phyloP scores from a whole-genome alignment of 2,113 vertebrate species.

The Spea multiplicata region DNA sequence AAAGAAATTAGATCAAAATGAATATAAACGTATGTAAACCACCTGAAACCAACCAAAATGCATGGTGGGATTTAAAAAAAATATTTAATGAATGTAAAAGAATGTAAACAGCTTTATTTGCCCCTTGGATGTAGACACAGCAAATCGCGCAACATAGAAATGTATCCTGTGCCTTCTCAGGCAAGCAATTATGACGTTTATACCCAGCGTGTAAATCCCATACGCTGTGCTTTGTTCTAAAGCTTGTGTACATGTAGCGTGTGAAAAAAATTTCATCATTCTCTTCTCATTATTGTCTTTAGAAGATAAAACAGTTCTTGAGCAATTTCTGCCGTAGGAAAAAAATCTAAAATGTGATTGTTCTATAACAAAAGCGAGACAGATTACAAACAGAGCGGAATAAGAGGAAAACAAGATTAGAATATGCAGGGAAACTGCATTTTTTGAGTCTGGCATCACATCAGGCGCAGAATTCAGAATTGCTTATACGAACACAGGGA shows the following conservation, averaged over 20 bases:
- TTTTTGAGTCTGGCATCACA: not conserved
- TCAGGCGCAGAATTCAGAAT: not conserved
- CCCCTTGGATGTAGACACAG: not conserved
- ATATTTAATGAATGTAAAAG: too few species aligned
- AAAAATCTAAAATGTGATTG: conserved; percentile 16
- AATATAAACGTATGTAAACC: too few species aligned
- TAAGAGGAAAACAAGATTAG: conserved; percentile 39
- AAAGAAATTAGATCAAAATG: too few species aligned
- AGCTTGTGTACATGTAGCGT: conserved; percentile 16
- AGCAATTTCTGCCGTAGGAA: conserved; percentile 28
- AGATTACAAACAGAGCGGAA: conserved; percentile 38
- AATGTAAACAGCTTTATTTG: too few species aligned
- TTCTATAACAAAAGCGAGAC: conserved; percentile 40
- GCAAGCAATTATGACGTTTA: conserved; percentile 25
- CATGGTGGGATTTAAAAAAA: too few species aligned
- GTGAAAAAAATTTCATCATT: conserved; percentile 25
- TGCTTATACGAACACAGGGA: not conserved
- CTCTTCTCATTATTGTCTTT: conserved; percentile 40
- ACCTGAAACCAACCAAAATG: too few species aligned
- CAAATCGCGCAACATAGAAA: conserved; percentile 30
- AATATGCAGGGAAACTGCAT: not conserved
- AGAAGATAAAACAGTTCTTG: conserved; percentile 36
- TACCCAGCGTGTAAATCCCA: conserved; percentile 30
- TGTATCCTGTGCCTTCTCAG: conserved; percentile 11
- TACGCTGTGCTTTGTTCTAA: conserved; percentile 18